A percentile compares a stretch with the other conserved stretches of the same genome.
Conservation (phyloP, 2,888 invertebrate species). For the Tiliacea citrago region DNA sequence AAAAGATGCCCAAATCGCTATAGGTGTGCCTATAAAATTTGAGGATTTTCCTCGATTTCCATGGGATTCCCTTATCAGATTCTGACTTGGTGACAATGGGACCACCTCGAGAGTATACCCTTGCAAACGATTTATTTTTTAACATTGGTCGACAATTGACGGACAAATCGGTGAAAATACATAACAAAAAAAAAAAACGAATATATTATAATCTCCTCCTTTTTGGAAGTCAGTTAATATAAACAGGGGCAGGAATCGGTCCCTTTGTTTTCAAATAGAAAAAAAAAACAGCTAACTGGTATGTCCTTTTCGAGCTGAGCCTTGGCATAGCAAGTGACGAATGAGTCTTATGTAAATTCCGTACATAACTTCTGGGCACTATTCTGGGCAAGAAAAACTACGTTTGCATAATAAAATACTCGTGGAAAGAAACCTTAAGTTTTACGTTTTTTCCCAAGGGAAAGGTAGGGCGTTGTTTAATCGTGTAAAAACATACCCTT, state of each 20-base stretch:
- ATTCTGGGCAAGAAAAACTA: slow-evolving; percentile 13
- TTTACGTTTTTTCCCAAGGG: slow-evolving; percentile 16
- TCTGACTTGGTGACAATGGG: too few relatives aligned
- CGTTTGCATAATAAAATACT: slow-evolving; percentile 27
- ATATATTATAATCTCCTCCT: too few relatives aligned
- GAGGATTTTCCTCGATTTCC: too few relatives aligned
- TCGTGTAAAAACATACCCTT: slow-evolving; percentile 44
- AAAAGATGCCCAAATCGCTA: too few relatives aligned
- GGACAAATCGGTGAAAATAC: too few relatives aligned
- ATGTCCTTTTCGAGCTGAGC: slow-evolving; percentile 21
- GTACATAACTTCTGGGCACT: slow-evolving; percentile 19
- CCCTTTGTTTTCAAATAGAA: slow-evolving; percentile 16
- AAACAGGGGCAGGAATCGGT: slow-evolving; percentile 9
- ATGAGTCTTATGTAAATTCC: slow-evolving; percentile 45
- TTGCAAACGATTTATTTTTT: too few relatives aligned
- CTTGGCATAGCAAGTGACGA: slow-evolving; percentile 31
- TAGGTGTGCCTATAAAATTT: too few relatives aligned
- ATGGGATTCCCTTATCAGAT: too few relatives aligned
- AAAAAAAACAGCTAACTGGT: neutral
- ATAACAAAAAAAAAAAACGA: too few relatives aligned
- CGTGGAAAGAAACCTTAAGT: neutral
- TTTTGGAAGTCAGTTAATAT: too few relatives aligned
- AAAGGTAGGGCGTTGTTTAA: slow-evolving; percentile 20
- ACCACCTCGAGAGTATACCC: too few relatives aligned
- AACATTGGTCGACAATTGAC: too few relatives aligned